These are phyloP conservation scores for Phaetusa simplex DNA, from an alignment of 2,113 vertebrate species.

Conservation along the genomic window DNA sequence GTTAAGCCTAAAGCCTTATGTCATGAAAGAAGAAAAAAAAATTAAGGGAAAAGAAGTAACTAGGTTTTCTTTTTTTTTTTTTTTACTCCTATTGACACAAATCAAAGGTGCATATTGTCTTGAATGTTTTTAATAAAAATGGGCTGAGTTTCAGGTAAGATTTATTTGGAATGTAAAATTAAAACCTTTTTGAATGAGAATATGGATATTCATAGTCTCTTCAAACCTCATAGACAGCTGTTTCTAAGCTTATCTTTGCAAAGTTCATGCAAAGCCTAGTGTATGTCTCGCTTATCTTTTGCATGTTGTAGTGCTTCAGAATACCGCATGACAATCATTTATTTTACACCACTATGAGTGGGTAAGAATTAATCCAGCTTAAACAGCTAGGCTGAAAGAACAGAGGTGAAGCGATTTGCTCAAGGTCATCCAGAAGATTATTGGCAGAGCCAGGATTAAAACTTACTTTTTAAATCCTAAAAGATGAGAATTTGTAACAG, in stretches of 20 bases:
- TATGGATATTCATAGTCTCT: neutral
- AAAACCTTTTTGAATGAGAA: neutral
- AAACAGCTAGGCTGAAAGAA: neutral
- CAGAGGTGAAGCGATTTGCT: neutral
- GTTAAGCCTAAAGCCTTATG: neutral
- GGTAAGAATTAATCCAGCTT: constrained; percentile 43
- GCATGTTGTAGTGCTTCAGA: neutral
- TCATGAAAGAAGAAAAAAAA: neutral
- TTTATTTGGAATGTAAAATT: neutral
- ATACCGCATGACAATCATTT: neutral
- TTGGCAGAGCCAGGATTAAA: constrained; percentile 29
- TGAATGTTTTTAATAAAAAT: neutral
- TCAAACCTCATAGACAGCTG: neutral
- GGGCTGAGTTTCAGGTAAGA: neutral
- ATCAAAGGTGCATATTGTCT: neutral
- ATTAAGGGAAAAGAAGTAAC: neutral
- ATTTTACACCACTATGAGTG: neutral
- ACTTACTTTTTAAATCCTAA: constrained; percentile 24
- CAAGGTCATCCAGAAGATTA: constrained; percentile 44
- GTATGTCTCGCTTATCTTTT: neutral
- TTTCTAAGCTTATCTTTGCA: constrained; percentile 8
- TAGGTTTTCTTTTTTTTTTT: too few species aligned
- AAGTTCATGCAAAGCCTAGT: neutral
- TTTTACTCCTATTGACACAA: neutral
- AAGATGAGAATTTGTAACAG: neutral